Base-by-base conservation (phyloP, 1,140 invertebrate genomes). In the Cepaea nemoralis region DNA sequence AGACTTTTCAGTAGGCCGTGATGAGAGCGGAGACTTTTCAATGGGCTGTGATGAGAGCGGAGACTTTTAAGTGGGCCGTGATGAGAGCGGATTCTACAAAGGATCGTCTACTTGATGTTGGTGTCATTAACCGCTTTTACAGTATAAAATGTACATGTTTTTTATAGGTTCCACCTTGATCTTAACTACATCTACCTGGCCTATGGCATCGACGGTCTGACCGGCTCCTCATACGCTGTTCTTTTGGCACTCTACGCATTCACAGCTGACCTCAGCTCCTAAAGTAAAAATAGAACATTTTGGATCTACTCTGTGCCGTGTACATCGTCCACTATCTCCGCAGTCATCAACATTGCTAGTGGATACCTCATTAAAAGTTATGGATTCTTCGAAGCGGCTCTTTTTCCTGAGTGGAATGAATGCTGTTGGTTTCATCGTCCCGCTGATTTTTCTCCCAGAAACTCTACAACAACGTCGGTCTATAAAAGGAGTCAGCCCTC, bases 231-330 rank as follows among this genome's bases (percentile, higher is more conserved):
- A 42, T 81, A 67, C 55, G 50, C 40, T 0, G 8, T 83, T 39
- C 10, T 55, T 5, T 1, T 81, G 19, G 83, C 69, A 1, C 45
- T 81, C 1, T 66, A 31, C 39, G 31, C 83, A 22, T n/a, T 76
- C 37, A 74, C 66, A 8, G 83, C 83, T 16, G 83, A 83, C 69
- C 59, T 83, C 75, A 81, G 71, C 37, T 35, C 31, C n/a, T 37
- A 48, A 0, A 37, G 33, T 12, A 77, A 39, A 22, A 27, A 66
- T 10, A 45, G 74, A 33, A 77, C 80, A 24, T 27, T 83, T 27
- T 42, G 59, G n/a, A 63, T 81, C 14, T 74, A 33, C 40, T 8
- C 78, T 27, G 31, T 83, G 59, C 50, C 59, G 19, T 48, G 79
- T 35, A 35, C 37, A 6, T 1, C 63, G n/a, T 69, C 82, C 2